Percentiles rank a stretch among this genome's conserved stretches.
These are phyloP conservation scores for Tipula unca DNA, from an alignment of 2,888 invertebrate genomes.

Conservation along the genomic window DNA sequence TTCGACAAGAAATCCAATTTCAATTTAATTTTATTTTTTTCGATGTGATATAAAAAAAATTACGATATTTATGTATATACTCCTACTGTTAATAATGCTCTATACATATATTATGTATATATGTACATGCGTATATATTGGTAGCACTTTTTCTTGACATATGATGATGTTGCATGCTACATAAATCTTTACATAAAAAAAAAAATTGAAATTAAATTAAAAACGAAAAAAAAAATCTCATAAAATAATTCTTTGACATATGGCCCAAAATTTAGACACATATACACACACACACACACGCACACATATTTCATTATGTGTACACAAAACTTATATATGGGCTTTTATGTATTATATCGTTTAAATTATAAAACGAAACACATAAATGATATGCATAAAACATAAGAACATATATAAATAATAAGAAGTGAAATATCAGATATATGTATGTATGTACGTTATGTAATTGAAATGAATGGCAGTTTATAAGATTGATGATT, in stretches of 20 bases:
- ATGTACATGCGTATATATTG: background rate
- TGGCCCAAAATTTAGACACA: background rate
- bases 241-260: slow-evolving; percentile 1
- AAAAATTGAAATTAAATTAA: background rate
- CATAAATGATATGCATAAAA: slow-evolving; percentile 14
- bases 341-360: background rate
- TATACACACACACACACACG: background rate
- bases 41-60: background rate
- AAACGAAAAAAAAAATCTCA: background rate
- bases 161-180: background rate
- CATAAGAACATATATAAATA: background rate
- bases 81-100: background rate
- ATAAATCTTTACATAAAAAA: background rate
- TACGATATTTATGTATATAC: background rate
- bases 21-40: background rate
- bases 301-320: background rate
- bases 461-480: slow-evolving; percentile 8
- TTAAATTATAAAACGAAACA: background rate
- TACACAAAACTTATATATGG: background rate
- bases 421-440: slow-evolving; percentile 3
- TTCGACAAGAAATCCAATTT: background rate
- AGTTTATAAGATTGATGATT: background rate
- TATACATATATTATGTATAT: background rate
- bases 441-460: background rate
- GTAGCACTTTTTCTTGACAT: background rate